Evolutionary conservation across 64 coral and sea anemone genomes (phyloP).

Genomic region (Pachyseris speciosa): DNA sequence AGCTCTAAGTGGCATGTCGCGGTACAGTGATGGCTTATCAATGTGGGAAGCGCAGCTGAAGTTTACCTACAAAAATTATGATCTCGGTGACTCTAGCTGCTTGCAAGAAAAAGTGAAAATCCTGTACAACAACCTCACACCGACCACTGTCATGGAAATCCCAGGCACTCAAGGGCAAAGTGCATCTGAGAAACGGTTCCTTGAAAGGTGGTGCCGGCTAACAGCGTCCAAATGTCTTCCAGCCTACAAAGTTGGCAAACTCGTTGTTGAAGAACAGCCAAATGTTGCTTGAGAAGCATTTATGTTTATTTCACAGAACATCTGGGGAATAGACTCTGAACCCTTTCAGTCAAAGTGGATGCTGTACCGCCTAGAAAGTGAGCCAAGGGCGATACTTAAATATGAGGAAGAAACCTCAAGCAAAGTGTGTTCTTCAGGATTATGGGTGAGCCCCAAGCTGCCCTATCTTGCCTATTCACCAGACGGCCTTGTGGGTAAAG

Average conservation of each 20-base stretch:
- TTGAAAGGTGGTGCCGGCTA: constrained; percentile 2
- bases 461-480: not conserved
- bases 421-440: not conserved
- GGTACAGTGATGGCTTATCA: not conserved
- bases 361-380: not conserved
- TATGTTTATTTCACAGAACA: constrained; percentile 3
- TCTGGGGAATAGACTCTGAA: not conserved
- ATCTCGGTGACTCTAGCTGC: not conserved
- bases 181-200: not conserved
- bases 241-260: not conserved
- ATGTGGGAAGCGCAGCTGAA: constrained; percentile 5
- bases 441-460: not conserved
- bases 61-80: not conserved
- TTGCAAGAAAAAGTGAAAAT: constrained; percentile 8
- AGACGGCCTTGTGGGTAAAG: constrained; percentile 51
- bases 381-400: not conserved
- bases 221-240: constrained; percentile 15
- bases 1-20: not conserved
- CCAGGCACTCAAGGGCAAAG: constrained; percentile 10
- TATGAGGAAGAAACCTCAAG: not conserved
- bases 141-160: not conserved
- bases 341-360: not conserved
- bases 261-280: not conserved
- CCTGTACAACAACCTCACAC: not conserved
- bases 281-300: not conserved